Conservation (phyloP, 2,797 vertebrate genomes). For the Benthosema pterotum region DNA sequence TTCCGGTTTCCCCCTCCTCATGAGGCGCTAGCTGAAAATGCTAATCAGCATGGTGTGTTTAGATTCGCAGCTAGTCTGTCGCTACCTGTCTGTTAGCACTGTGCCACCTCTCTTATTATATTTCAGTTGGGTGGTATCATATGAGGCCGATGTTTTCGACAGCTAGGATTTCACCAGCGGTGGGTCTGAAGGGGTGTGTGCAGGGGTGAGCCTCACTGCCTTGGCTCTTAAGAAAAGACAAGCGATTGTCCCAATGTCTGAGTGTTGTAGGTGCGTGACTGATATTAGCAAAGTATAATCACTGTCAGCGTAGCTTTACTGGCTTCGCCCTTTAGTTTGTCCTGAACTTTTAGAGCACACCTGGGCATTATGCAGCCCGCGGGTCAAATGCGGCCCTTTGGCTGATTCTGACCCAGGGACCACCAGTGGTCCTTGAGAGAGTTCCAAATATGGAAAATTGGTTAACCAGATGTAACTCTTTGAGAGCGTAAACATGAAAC, state of each 20-base stretch:
- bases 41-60: conserved; percentile 51
- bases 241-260: conserved; percentile 40
- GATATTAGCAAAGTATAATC: conserved; percentile 43
- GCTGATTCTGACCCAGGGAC: no score
- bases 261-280: conserved; percentile 31
- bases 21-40: conserved; percentile 24
- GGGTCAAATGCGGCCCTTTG: no score
- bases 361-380: no score
- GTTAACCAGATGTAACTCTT: no score
- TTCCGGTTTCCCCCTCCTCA: conserved; percentile 39
- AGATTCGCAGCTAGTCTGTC: conserved; percentile 38
- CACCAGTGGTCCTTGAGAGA: no score
- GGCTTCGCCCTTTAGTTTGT: conserved; percentile 31
- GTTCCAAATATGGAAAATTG: no score
- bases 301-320: conserved; percentile 42
- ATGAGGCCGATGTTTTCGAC: conserved; percentile 40
- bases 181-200: not conserved
- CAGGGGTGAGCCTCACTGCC: conserved; percentile 9
- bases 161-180: conserved; percentile 41
- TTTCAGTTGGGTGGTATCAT: conserved; percentile 35
- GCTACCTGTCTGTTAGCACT: conserved; percentile 59
- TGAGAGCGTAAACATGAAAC: no score
- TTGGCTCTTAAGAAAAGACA: conserved; percentile 61
- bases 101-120: conserved; percentile 20
- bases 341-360: conserved; percentile 1